Conservation (phyloP, 2,797 vertebrate species). For the Luscinia megarhynchos region DNA sequence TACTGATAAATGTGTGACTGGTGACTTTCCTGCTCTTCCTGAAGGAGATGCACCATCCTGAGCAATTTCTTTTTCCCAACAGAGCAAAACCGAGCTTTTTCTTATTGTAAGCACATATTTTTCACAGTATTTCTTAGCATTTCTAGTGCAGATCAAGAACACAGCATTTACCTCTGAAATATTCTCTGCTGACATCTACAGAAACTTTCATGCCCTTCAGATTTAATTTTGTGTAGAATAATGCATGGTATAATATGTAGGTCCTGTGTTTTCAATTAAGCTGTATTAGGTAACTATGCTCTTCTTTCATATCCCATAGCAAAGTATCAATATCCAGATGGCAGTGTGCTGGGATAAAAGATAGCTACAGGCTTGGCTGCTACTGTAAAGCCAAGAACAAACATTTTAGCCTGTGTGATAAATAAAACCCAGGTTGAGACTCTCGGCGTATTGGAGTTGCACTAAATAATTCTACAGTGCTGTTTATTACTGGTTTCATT, state of each 20-base stretch:
- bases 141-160: background rate
- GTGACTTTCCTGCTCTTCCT: background rate
- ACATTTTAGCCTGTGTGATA: slow-evolving; percentile 46
- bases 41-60: background rate
- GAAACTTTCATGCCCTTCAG: slow-evolving; percentile 20
- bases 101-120: background rate
- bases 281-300: slow-evolving; percentile 36
- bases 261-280: slow-evolving; percentile 57
- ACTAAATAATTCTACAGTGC: slow-evolving; percentile 63
- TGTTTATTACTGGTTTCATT: slow-evolving; percentile 63
- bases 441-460: slow-evolving; percentile 43
- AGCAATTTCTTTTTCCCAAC: background rate
- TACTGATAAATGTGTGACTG: background rate
- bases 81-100: background rate
- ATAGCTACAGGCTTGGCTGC: slow-evolving; percentile 45
- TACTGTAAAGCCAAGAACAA: slow-evolving; percentile 50
- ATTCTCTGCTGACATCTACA: slow-evolving; percentile 10
- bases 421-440: slow-evolving; percentile 51
- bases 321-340: slow-evolving; percentile 50
- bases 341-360: slow-evolving; percentile 27
- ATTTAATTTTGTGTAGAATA: slow-evolving; percentile 44
- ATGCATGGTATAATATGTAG: background rate
- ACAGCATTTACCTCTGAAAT: background rate
- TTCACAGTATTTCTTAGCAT: background rate
- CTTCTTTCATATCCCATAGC: slow-evolving; percentile 37